Conservation (phyloP, 2,113 vertebrate species). For the Semnornis frantzii region DNA sequence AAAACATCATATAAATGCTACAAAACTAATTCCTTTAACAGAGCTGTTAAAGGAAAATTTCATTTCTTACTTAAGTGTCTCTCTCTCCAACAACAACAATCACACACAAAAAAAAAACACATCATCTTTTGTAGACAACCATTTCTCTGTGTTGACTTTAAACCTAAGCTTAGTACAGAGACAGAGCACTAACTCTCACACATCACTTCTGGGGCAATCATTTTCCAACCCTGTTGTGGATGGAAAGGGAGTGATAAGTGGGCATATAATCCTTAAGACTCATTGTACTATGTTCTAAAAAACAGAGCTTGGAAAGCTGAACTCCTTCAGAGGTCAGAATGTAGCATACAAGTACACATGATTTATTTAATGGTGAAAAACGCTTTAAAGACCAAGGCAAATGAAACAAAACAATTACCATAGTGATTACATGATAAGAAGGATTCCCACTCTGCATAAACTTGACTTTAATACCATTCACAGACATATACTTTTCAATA, state of each 20-base stretch:
- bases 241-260: neutral
- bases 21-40: neutral
- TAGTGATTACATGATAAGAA: neutral
- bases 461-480: conserved; percentile 11
- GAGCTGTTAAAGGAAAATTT: neutral
- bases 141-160: neutral
- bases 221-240: neutral
- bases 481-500: conserved; percentile 26
- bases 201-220: neutral
- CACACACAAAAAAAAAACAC: neutral
- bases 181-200: neutral
- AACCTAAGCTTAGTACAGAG: neutral
- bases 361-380: neutral
- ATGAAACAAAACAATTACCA: conserved; percentile 16
- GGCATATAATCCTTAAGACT: neutral
- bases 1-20: neutral
- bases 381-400: neutral
- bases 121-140: neutral
- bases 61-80: neutral
- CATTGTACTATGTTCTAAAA: neutral
- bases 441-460: neutral
- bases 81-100: neutral
- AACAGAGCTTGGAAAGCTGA: neutral
- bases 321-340: neutral
- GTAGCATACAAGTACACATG: neutral